Conservation (phyloP, 2,888 invertebrate species). For the Eupithecia subfuscata region DNA sequence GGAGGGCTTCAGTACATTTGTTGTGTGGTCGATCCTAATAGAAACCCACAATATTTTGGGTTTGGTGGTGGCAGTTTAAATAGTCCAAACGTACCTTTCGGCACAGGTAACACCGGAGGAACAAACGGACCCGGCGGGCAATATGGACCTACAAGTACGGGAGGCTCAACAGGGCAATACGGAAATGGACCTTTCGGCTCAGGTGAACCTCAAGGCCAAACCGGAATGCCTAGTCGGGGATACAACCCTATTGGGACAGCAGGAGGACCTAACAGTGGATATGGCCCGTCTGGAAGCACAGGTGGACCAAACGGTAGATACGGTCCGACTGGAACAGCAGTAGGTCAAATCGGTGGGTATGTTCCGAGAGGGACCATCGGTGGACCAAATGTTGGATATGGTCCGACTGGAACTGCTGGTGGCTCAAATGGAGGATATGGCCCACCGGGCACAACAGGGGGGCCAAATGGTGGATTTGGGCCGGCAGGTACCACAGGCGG, state of each 20-base stretch:
- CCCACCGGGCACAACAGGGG: neutral
- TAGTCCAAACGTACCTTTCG: conserved; percentile 18
- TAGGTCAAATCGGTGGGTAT: conserved; percentile 13
- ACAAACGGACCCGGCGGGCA: neutral
- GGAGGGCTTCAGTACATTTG: conserved; percentile 58
- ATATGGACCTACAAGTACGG: conserved; percentile 1
- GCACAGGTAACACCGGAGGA: conserved; percentile 16
- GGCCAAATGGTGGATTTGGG: neutral
- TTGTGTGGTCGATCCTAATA: conserved; percentile 53
- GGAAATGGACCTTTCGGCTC: conserved; percentile 15
- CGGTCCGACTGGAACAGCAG: conserved; percentile 12
- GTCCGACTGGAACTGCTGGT: neutral
- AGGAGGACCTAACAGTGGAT: conserved; percentile 14
- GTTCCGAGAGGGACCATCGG: neutral
- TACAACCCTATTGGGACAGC: neutral
- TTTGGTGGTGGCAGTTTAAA: conserved; percentile 34
- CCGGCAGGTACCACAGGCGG: conserved; percentile 12
- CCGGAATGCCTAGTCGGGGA: neutral
- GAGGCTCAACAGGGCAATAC: conserved; percentile 22
- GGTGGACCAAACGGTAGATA: conserved; percentile 14
- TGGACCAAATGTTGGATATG: conserved; percentile 10
- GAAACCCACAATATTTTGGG: conserved; percentile 45
- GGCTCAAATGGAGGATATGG: conserved; percentile 10
- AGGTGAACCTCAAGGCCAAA: conserved; percentile 1
- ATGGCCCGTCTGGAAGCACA: conserved; percentile 9